Percentiles rank a stretch among this genome's conserved stretches.
These are phyloP conservation scores for Balanococcus diminutus DNA, from an alignment of 2,888 invertebrate genomes.

Conservation along the genomic window DNA sequence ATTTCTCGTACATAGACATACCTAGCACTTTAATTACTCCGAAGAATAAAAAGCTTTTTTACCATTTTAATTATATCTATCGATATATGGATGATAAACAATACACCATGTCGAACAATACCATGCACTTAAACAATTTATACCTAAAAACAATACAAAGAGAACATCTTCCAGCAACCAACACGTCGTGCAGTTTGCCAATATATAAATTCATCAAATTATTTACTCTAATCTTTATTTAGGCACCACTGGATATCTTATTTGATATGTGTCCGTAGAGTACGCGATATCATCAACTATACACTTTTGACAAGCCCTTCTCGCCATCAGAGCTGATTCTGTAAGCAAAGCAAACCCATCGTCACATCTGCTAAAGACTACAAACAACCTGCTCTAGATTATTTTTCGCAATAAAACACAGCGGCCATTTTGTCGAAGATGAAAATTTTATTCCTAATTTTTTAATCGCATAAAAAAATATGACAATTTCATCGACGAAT, in stretches of 20 bases:
- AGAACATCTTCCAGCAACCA: not conserved
- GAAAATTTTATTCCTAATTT: not conserved
- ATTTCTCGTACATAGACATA: not conserved
- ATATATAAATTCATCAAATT: conserved; percentile 9
- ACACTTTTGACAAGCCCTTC: not conserved
- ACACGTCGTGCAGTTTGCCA: not conserved
- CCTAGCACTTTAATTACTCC: not conserved
- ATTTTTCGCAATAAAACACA: not conserved
- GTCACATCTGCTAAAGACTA: not conserved
- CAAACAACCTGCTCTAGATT: not conserved
- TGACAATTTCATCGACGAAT: not conserved
- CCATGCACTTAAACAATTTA: not conserved
- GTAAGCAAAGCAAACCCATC: too few relatives aligned
- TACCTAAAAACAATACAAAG: not conserved
- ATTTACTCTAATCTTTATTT: conserved; percentile 34
- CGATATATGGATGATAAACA: not conserved
- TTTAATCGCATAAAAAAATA: not conserved
- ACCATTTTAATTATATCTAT: conserved; percentile 3
- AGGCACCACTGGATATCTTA: conserved; percentile 31
- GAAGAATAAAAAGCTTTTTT: conserved; percentile 14
- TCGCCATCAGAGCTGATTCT: too few relatives aligned
- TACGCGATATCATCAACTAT: not conserved
- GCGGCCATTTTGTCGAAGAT: not conserved
- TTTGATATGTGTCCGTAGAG: not conserved
- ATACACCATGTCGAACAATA: not conserved